phyloP scores from a whole-genome alignment of 2,888 invertebrate species.

The Andrena minutula region DNA sequence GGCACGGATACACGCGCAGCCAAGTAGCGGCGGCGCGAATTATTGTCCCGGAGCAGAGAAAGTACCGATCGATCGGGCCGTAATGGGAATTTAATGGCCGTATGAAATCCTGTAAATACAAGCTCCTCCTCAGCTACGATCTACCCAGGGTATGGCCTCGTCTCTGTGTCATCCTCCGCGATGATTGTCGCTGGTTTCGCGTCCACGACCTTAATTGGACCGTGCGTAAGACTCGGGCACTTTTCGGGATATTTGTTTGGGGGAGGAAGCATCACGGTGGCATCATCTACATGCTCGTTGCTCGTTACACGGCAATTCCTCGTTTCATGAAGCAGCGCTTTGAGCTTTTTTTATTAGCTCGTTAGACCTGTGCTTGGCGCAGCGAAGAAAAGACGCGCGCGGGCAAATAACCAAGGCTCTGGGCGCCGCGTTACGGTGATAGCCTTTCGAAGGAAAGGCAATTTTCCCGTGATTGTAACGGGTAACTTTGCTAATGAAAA shows the following conservation, averaged over 20 bases:
- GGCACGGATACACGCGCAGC: conserved; percentile 39
- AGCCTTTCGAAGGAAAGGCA: conserved; percentile 17
- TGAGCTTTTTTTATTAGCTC: conserved; percentile 10
- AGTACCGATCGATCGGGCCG: conserved; percentile 70
- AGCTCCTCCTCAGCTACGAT: conserved; percentile 11
- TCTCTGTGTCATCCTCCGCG: background rate
- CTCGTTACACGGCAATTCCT: conserved; percentile 15
- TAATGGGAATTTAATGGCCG: conserved; percentile 75
- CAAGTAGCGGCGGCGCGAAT: conserved; percentile 35
- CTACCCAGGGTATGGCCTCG: background rate
- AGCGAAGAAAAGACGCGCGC: conserved; percentile 28
- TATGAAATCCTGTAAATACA: conserved; percentile 72
- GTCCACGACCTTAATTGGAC: conserved; percentile 22
- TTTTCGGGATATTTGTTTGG: conserved; percentile 1
- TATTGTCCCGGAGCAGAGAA: conserved; percentile 57
- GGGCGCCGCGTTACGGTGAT: background rate
- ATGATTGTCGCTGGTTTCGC: background rate
- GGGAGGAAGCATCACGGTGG: background rate
- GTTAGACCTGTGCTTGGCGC: conserved; percentile 6
- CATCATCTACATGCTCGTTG: background rate
- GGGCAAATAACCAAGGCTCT: conserved; percentile 6
- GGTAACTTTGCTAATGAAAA: conserved; percentile 29
- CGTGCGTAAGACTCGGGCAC: conserved; percentile 12
- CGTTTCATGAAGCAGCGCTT: background rate
- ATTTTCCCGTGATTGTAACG: conserved; percentile 26